Percentiles rank a stretch among this genome's conserved stretches.
These are phyloP conservation scores for Eulemur mongoz DNA, from an alignment of 2,797 vertebrate species.

Conservation along the genomic window DNA sequence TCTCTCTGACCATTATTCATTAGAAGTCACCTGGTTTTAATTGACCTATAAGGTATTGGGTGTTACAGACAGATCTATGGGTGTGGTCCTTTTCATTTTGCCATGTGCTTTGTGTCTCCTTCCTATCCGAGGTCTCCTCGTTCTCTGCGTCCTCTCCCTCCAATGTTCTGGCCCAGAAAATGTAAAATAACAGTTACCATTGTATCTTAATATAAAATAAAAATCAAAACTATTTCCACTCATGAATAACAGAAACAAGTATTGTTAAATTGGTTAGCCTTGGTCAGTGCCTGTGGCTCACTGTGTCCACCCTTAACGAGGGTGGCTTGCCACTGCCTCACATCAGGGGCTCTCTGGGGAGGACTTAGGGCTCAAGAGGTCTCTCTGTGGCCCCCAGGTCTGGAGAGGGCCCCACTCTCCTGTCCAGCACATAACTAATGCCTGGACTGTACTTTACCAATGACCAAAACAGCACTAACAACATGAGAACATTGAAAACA, in stretches of 20 bases:
- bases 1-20: background rate
- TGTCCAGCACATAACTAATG: accelerated
- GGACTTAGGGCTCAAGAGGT: background rate
- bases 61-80: background rate
- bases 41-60: background rate
- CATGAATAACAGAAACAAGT: background rate
- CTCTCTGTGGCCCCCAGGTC: background rate
- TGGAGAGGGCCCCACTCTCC: background rate
- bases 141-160: too few species aligned
- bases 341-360: accelerated
- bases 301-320: accelerated
- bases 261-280: background rate
- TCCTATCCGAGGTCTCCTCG: background rate
- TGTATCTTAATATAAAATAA: background rate
- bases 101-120: accelerated
- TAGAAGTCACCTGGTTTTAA: background rate
- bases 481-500: background rate
- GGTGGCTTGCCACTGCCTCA: too few species aligned
- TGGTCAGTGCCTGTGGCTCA: background rate
- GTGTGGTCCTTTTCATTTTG: background rate
- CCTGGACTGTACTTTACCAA: background rate
- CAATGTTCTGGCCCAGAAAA: background rate
- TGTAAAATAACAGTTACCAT: background rate
- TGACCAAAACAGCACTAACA: background rate
- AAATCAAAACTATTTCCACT: background rate